Percentiles rank a stretch among this genome's conserved stretches.
phyloP scores from a whole-genome alignment of 2,888 invertebrate genomes.

The Phytoseiulus persimilis region DNA sequence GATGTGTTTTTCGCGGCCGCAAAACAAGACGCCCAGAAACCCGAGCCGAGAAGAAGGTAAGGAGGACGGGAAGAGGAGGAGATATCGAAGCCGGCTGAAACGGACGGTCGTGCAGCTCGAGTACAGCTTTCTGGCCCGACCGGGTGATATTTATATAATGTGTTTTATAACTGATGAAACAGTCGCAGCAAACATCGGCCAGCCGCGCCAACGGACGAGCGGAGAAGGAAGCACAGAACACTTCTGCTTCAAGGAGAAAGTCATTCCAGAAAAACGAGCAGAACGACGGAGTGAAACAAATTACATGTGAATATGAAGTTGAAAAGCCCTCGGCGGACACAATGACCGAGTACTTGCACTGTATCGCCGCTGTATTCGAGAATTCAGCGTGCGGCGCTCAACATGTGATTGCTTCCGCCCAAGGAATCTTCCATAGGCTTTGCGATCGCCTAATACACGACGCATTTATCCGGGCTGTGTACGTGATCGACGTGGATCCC shows the following conservation, averaged over 20 bases:
- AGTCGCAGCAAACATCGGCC: neutral
- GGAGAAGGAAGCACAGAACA: neutral
- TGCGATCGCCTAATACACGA: too few relatives aligned
- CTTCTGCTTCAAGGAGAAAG: neutral
- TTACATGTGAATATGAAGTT: neutral
- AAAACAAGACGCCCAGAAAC: neutral
- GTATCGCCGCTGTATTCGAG: neutral
- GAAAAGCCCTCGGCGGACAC: neutral
- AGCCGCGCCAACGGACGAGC: too few relatives aligned
- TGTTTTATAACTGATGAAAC: slow-evolving; percentile 5
- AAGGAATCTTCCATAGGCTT: neutral
- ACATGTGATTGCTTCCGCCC: neutral
- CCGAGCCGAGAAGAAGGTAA: neutral
- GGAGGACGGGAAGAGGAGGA: neutral
- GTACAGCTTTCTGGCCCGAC: neutral
- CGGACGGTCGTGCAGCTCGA: neutral
- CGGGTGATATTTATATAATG: neutral
- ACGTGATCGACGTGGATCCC: too few relatives aligned
- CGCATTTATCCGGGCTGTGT: too few relatives aligned
- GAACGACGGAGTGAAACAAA: neutral
- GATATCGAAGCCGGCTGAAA: neutral
- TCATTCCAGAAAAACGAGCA: slow-evolving; percentile 5
- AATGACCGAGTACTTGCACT: neutral
- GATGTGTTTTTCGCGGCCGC: neutral
- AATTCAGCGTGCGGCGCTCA: neutral